Evolutionary conservation across 1,140 invertebrate genomes (phyloP), one percentile per base, ranked within the genome.

Genomic region (Drosophila auraria): DNA sequence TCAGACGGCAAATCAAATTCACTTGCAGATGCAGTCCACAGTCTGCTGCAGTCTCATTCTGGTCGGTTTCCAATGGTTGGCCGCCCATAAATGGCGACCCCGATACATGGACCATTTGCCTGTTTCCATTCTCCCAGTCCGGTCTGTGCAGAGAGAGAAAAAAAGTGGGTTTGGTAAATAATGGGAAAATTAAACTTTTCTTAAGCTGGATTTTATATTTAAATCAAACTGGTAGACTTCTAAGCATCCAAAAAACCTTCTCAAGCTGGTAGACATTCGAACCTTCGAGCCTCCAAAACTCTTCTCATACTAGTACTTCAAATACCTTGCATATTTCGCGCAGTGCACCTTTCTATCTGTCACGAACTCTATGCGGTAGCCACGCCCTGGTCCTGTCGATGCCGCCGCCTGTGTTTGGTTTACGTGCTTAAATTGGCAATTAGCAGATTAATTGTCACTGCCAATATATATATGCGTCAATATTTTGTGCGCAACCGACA

Each of bases 361-460:
- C 56, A 47, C 54, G 20, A 57, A 56, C 38, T 40, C 47, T 42
- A 49, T 49, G 30, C 30, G 40, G 47, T 50, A 54, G 42, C 70
- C 51, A 68, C 57, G 42, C 77, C 78, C 82, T 64, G 66, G 80
- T 45, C 62, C 60, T 81, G 78, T 81, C 62, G 70, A 53, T 64
- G 76, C 61, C 68, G 44, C 71, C 78, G 82, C 84, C 83, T 84
- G 81, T 89, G 86, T 89, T 89, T 86, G 86, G 86, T 89, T 90
- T 89, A 89, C 86, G 86, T 89, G 86, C 86, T 90, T 90, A 89
- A 89, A 89, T 89, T 89, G 86, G 78, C 86, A 89, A 89, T 89
- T 90, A 89, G 86, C 86, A 89, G 86, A 89, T 89, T 89, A 89
- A 89, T 89, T 89, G 86, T 89, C 86, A 89, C 86, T 90, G 86